These are phyloP conservation scores for Melikaiella ostensackeni DNA, from an alignment of 2,888 invertebrate species.

Conservation along the genomic window DNA sequence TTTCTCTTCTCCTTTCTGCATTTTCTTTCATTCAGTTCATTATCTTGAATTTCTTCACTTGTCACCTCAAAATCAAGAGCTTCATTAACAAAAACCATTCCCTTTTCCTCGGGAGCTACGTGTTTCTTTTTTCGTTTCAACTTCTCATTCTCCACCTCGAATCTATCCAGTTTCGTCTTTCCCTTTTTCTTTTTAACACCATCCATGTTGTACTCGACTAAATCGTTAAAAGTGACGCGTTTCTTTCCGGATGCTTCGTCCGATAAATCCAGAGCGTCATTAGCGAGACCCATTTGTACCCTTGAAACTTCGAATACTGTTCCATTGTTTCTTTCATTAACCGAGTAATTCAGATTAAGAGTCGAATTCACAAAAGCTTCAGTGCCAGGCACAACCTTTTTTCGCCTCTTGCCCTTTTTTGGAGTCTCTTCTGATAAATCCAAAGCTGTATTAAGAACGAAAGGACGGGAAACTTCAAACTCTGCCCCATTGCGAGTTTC, in stretches of 20 bases:
- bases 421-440: slow-evolving; percentile 68
- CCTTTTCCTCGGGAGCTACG: slow-evolving; percentile 43
- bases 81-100: slow-evolving; percentile 63
- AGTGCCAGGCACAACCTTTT: background rate
- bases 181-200: slow-evolving; percentile 59
- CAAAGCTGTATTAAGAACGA: slow-evolving; percentile 68
- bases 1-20: slow-evolving; percentile 61
- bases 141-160: slow-evolving; percentile 69
- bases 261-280: slow-evolving; percentile 69
- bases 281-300: slow-evolving; percentile 65
- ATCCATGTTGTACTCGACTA: slow-evolving; percentile 69
- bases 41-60: slow-evolving; percentile 65
- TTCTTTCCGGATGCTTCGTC: slow-evolving; percentile 68
- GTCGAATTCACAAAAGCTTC: slow-evolving; percentile 56
- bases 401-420: slow-evolving; percentile 41
- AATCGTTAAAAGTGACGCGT: slow-evolving; percentile 73
- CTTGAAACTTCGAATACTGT: slow-evolving; percentile 66
- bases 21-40: slow-evolving; percentile 66
- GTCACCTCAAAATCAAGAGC: slow-evolving; percentile 63
- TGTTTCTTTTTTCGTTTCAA: slow-evolving; percentile 59
- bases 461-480: slow-evolving; percentile 7
- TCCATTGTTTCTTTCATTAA: slow-evolving; percentile 54
- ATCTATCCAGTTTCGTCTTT: slow-evolving; percentile 69
- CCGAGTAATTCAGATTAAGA: slow-evolving; percentile 53
- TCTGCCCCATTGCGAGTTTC: slow-evolving; percentile 28